A percentile compares a stretch with the other conserved stretches of the same genome.
Conservation (phyloP, 2,888 invertebrate genomes). For the Spodoptera picta region DNA sequence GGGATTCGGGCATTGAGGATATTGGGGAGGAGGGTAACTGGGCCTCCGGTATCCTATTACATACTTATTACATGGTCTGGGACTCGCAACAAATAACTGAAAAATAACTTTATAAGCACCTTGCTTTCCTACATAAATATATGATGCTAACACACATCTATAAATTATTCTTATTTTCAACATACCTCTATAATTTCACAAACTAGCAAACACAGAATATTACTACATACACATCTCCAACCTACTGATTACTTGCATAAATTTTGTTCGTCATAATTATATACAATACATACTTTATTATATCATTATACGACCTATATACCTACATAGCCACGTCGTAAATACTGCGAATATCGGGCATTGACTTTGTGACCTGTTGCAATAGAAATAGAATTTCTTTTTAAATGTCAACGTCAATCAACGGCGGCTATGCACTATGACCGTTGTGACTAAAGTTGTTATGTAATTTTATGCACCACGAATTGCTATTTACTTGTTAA, state of each 20-base stretch:
- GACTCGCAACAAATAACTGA: too few species aligned
- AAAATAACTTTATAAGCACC: too few species aligned
- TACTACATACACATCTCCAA: constrained; percentile 7
- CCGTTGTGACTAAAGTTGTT: constrained; percentile 14
- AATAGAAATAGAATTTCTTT: constrained; percentile 51
- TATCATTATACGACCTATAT: constrained; percentile 43
- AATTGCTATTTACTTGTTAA: too few species aligned
- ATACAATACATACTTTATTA: constrained; percentile 40
- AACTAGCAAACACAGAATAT: neutral
- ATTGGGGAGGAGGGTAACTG: too few species aligned
- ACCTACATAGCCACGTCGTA: constrained; percentile 39
- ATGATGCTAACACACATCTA: too few species aligned
- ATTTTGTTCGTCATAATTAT: constrained; percentile 21
- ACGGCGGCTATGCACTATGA: constrained; percentile 7
- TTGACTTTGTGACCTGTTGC: constrained; percentile 55
- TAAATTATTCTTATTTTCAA: too few species aligned
- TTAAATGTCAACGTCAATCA: constrained; percentile 67
- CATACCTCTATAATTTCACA: constrained; percentile 11
- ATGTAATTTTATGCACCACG: constrained; percentile 5
- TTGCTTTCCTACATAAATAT: too few species aligned
- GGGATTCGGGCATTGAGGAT: too few species aligned
- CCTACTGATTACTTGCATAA: constrained; percentile 16
- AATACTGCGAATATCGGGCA: constrained; percentile 27
- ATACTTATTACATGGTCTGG: too few species aligned
- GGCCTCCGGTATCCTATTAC: too few species aligned